Conservation (phyloP, 2,797 vertebrate species). For the Acropternis orthonyx region DNA sequence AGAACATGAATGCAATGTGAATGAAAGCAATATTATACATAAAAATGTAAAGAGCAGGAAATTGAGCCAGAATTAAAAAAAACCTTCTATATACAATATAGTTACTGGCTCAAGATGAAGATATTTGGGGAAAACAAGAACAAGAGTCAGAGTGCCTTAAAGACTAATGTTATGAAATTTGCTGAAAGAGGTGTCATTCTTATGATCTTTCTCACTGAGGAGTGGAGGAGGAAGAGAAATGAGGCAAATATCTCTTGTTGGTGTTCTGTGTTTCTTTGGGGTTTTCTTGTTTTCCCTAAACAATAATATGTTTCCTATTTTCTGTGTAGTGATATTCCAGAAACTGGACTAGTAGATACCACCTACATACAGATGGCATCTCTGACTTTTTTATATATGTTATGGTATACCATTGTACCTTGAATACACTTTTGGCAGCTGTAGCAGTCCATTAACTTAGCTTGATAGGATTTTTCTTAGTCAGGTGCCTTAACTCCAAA, state of each 20-base stretch:
- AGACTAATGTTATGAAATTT: neutral
- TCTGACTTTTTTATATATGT: neutral
- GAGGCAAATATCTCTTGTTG: neutral
- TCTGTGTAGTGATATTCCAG: neutral
- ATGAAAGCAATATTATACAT: neutral
- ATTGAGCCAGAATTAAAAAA: neutral
- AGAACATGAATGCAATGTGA: neutral
- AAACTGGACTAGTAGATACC: neutral
- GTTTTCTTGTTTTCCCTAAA: neutral
- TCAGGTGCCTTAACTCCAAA: neutral
- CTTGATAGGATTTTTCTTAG: neutral
- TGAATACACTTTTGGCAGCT: neutral
- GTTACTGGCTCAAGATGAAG: neutral
- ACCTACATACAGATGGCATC: neutral
- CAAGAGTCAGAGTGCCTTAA: neutral
- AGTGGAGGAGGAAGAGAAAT: neutral
- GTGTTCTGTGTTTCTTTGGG: neutral
- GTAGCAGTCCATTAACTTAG: neutral
- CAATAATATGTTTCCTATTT: neutral
- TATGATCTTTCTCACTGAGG: neutral
- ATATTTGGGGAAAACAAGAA: neutral
- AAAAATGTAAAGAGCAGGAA: neutral
- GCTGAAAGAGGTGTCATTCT: neutral
- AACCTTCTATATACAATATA: rapidly evolving
- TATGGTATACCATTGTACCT: neutral